phyloP scores from a whole-genome alignment of 2,113 vertebrate species.

The Ageneiosus marmoratus region DNA sequence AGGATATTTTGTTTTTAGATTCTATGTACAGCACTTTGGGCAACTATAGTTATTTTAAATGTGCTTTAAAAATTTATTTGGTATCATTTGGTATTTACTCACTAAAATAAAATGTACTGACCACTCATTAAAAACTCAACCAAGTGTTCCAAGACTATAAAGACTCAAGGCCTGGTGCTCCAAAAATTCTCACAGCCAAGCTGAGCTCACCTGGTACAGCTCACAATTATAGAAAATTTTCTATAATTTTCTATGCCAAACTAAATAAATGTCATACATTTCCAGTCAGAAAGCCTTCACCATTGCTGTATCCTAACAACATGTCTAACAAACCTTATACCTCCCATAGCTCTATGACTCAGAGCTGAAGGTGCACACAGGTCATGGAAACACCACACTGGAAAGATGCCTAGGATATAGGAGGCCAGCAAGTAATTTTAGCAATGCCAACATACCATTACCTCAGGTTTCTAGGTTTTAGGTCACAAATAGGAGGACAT shows the following conservation, averaged over 20 bases:
- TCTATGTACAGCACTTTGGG: background rate
- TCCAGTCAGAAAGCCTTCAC: constrained; percentile 23
- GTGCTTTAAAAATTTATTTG: background rate
- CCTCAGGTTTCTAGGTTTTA: constrained; percentile 32
- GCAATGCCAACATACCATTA: constrained; percentile 31
- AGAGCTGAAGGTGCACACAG: constrained; percentile 30
- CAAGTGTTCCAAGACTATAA: background rate
- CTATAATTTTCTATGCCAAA: constrained; percentile 50
- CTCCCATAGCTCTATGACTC: constrained; percentile 46
- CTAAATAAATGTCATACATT: constrained; percentile 49
- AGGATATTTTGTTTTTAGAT: background rate
- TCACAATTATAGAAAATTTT: constrained; percentile 35
- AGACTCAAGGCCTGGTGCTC: constrained; percentile 20
- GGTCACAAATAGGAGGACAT: constrained; percentile 29
- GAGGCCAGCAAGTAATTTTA: constrained; percentile 1
- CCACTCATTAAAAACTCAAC: background rate
- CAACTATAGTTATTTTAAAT: background rate
- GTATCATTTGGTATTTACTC: no score
- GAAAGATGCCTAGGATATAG: background rate
- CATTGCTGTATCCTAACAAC: constrained; percentile 32
- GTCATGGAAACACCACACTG: constrained; percentile 28
- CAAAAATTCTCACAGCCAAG: constrained; percentile 31
- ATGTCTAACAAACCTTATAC: constrained; percentile 34
- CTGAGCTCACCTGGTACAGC: constrained; percentile 51
- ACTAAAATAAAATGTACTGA: background rate